A percentile compares a stretch with the other conserved stretches of the same genome.
Evolutionary conservation across 2,113 vertebrate genomes (phyloP).

Genomic region (Pedetes capensis): DNA sequence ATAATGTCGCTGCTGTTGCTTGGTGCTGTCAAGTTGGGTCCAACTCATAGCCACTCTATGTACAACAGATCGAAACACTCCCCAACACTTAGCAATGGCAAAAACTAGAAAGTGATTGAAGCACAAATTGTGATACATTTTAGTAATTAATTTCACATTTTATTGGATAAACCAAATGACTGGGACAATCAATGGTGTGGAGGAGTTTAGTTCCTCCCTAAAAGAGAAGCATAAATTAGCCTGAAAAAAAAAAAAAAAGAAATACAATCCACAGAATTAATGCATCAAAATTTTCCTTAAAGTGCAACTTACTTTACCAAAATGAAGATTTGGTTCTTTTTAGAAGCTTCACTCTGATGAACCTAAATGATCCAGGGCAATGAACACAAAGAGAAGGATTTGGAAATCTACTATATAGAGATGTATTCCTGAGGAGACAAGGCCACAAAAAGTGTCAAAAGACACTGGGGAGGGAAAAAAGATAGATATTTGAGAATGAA

Average conservation of each 20-base stretch:
- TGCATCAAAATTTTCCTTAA: not conserved
- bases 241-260: no score
- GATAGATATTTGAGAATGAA: not conserved
- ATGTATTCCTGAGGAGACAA: not conserved
- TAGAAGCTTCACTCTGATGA: not conserved
- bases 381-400: not conserved
- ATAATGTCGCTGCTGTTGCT: no score
- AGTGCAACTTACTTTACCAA: not conserved
- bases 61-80: no score
- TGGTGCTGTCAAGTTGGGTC: no score
- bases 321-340: not conserved
- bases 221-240: not conserved
- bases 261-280: not conserved
- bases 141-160: not conserved
- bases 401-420: not conserved
- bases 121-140: not conserved
- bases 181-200: not conserved
- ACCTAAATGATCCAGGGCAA: not conserved
- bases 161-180: not conserved
- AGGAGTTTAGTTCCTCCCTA: not conserved
- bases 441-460: not conserved
- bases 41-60: no score
- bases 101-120: not conserved
- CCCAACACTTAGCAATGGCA: no score
- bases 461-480: not conserved